Evolutionary conservation across 1,140 invertebrate genomes (phyloP).

Genomic region (Belonocnema kinseyi): DNA sequence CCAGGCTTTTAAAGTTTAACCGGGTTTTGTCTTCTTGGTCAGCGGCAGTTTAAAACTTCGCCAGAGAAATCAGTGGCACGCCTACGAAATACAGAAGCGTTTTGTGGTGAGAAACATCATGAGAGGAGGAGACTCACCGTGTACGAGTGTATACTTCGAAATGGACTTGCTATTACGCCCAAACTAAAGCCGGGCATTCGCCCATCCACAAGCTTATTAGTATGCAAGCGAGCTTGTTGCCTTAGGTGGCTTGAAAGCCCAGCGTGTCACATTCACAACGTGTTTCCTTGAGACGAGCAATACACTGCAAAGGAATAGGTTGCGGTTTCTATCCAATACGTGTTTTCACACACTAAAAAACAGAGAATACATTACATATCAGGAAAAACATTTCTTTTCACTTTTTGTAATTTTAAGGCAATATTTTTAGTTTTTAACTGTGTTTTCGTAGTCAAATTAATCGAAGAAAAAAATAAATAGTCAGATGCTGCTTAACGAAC

Average conservation of each 20-base stretch:
- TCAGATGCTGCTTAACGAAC: too few relatives aligned
- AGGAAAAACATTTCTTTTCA: too few relatives aligned
- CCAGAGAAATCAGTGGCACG: slow-evolving; percentile 20
- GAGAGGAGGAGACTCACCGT: slow-evolving; percentile 24
- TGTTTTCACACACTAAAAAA: not conserved
- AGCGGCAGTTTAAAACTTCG: not conserved
- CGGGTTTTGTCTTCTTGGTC: slow-evolving; percentile 10
- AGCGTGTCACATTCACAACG: slow-evolving; percentile 69
- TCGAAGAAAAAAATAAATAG: too few relatives aligned
- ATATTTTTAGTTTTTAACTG: too few relatives aligned
- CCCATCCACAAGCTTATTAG: slow-evolving; percentile 69
- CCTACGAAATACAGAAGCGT: slow-evolving; percentile 2
- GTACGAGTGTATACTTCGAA: slow-evolving; percentile 51
- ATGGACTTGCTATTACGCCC: slow-evolving; percentile 72
- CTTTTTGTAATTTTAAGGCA: too few relatives aligned
- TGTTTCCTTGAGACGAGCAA: slow-evolving; percentile 62
- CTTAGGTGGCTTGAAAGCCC: slow-evolving; percentile 70
- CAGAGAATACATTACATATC: not conserved
- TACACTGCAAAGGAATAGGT: slow-evolving; percentile 57
- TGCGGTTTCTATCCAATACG: slow-evolving; percentile 39
- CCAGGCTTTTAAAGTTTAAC: too few relatives aligned
- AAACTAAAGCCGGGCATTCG: slow-evolving; percentile 70
- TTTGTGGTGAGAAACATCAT: slow-evolving; percentile 37
- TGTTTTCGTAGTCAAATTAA: too few relatives aligned
- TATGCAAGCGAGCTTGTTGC: slow-evolving; percentile 71